A percentile compares a stretch with the other conserved stretches of the same genome.
phyloP scores from a whole-genome alignment of 2,888 invertebrate genomes.

The Xiphydria camelus region DNA sequence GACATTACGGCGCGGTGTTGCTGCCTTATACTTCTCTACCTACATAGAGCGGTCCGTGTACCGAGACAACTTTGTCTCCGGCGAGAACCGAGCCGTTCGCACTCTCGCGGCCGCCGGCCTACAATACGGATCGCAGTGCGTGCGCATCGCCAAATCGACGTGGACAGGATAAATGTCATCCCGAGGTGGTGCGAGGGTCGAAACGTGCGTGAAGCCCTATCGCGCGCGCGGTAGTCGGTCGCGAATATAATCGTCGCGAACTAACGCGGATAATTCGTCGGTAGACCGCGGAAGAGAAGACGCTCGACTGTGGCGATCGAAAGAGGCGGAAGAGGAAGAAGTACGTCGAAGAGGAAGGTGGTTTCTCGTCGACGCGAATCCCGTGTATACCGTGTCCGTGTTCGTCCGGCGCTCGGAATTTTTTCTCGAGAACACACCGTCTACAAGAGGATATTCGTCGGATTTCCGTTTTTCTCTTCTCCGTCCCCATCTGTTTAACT shows the following conservation, averaged over 20 bases:
- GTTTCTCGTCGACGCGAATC: too few species aligned
- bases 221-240: slow-evolving; percentile 8
- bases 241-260: slow-evolving; percentile 17
- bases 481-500: too few species aligned
- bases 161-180: slow-evolving; percentile 8
- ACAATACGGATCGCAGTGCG: slow-evolving; percentile 10
- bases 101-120: slow-evolving; percentile 16
- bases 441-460: too few species aligned
- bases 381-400: too few species aligned
- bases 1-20: slow-evolving; percentile 2
- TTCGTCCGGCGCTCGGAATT: too few species aligned
- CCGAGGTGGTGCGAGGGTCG: slow-evolving; percentile 2
- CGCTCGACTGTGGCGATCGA: too few species aligned
- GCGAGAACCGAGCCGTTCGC: slow-evolving; percentile 14
- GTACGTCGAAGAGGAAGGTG: too few species aligned
- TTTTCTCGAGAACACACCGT: too few species aligned
- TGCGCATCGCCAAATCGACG: not conserved
- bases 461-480: too few species aligned
- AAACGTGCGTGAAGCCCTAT: slow-evolving; percentile 9
- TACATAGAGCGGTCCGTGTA: slow-evolving; percentile 12
- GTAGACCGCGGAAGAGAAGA: too few species aligned
- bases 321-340: too few species aligned
- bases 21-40: slow-evolving; percentile 9
- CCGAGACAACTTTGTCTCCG: slow-evolving; percentile 18
- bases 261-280: too few species aligned